Percentiles rank a stretch among this genome's conserved stretches.
phyloP scores from a whole-genome alignment of 1,140 invertebrate genomes.

The Calephelis nemesis region DNA sequence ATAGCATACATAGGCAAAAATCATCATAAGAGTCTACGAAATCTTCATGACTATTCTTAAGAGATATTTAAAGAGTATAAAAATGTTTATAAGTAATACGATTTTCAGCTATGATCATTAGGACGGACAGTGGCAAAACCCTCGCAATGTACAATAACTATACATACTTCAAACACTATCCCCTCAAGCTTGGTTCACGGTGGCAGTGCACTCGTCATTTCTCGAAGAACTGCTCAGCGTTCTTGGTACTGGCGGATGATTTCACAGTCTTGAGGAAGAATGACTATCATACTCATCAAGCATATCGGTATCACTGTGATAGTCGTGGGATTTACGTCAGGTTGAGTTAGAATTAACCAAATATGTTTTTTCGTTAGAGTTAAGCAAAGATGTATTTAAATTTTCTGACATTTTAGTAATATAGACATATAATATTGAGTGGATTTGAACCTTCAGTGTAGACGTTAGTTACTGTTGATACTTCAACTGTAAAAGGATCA shows the following conservation, averaged over 20 bases:
- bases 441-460: no score
- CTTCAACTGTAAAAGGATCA: no score
- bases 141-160: conserved; percentile 40
- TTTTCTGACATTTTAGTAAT: no score
- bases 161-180: conserved; percentile 45
- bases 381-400: no score
- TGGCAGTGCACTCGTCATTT: conserved; percentile 49
- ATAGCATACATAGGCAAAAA: no score
- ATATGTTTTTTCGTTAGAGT: no score
- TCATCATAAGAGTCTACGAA: no score
- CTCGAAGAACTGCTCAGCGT: conserved; percentile 41
- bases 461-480: no score
- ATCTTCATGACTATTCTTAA: no score
- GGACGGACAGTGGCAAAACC: conserved; percentile 30
- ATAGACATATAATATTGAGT: no score
- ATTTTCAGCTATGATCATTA: conserved; percentile 42
- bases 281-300: conserved; percentile 38
- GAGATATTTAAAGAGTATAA: not conserved
- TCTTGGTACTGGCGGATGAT: conserved; percentile 33
- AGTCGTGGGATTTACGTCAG: not conserved
- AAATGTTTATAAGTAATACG: conserved; percentile 18
- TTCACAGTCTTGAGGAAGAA: conserved; percentile 32
- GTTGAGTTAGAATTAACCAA: not conserved
- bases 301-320: conserved; percentile 9
- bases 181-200: conserved; percentile 32